Evolutionary conservation across 2,113 vertebrate species (phyloP).

Genomic region (Hippocampus zosterae): DNA sequence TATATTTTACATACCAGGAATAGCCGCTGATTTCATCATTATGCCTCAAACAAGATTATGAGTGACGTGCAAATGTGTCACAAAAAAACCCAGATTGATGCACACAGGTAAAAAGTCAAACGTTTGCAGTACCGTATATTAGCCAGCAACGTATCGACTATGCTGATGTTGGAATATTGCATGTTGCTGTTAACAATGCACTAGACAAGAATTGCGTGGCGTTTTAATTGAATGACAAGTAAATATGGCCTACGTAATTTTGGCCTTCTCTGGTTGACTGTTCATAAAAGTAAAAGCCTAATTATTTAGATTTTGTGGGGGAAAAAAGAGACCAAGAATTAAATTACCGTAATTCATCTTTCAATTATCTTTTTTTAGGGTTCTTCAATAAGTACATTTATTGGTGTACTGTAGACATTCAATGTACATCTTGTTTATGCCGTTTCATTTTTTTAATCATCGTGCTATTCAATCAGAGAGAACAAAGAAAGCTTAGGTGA

Average conservation of each 20-base stretch:
- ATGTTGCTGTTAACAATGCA: neutral
- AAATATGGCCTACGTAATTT: neutral
- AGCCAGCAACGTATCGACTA: neutral
- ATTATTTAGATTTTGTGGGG: neutral
- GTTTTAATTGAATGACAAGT: neutral
- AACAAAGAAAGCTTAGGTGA: neutral
- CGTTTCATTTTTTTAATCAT: neutral
- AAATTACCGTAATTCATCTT: neutral
- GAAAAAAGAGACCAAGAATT: neutral
- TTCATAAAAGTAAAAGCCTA: neutral
- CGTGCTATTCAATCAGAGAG: neutral
- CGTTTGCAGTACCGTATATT: neutral
- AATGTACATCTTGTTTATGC: neutral
- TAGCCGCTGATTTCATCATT: slow-evolving; percentile 51
- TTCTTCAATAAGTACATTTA: neutral
- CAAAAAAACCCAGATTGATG: neutral
- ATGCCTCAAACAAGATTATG: slow-evolving; percentile 36
- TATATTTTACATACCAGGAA: slow-evolving; percentile 57
- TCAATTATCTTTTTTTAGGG: neutral
- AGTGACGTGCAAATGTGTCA: slow-evolving; percentile 23
- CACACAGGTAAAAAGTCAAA: neutral
- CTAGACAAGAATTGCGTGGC: neutral
- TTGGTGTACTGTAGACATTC: neutral
- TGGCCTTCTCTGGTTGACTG: neutral
- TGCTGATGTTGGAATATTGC: neutral